A percentile compares a stretch with the other conserved stretches of the same genome.
Conservation (phyloP, 1,140 invertebrate genomes). For the Caligus rogercresseyi region DNA sequence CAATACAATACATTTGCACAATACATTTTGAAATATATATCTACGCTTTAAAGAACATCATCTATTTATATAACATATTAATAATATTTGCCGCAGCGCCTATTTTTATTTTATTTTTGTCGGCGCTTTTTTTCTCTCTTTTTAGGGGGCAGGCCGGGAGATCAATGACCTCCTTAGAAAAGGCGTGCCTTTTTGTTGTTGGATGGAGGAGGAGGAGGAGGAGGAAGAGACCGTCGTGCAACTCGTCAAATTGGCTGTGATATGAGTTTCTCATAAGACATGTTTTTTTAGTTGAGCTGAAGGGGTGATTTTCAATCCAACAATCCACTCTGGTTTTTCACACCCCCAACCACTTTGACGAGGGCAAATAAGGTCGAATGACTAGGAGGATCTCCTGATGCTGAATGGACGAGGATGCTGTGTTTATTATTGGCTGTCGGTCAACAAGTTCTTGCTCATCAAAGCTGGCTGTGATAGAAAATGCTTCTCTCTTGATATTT, state of each 20-base stretch:
- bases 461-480: constrained; percentile 62
- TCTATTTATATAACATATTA: no score
- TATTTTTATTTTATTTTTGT: no score
- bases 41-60: no score
- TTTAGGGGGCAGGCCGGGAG: no score
- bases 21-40: no score
- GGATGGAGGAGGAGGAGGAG: neutral
- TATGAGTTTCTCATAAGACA: constrained; percentile 29
- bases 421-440: no score
- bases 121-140: no score
- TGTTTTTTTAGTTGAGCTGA: neutral
- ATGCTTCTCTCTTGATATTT: constrained; percentile 33
- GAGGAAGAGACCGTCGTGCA: neutral
- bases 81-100: no score
- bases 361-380: constrained; percentile 25
- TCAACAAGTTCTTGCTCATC: constrained; percentile 37
- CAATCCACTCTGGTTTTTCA: constrained; percentile 27
- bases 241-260: constrained; percentile 26
- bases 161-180: neutral
- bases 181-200: neutral
- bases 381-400: no score
- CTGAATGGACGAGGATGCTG: no score
- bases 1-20: no score
- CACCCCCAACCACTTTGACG: constrained; percentile 44
- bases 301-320: no score